Conservation (phyloP, 2,797 vertebrate species). For the Chrysocyon brachyurus region DNA sequence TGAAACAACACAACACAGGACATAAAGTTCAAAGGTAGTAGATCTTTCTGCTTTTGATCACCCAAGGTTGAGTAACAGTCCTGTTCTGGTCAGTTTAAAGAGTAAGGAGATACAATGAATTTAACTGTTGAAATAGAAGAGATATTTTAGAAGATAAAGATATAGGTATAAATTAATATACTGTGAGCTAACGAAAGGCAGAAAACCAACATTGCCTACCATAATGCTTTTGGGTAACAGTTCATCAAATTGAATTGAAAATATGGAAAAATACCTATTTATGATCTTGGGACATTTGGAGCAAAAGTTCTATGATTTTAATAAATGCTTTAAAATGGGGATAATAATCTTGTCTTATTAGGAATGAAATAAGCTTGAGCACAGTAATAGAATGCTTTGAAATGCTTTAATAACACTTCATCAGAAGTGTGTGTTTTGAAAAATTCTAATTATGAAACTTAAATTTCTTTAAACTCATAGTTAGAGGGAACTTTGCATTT, state of each 20-base stretch:
- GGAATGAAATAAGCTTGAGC: background rate
- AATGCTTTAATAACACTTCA: background rate
- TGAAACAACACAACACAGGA: background rate
- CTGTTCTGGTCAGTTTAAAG: background rate
- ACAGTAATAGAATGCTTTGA: background rate
- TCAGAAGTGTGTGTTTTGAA: background rate
- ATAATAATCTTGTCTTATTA: background rate
- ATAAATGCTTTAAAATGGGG: background rate
- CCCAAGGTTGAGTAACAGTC: background rate
- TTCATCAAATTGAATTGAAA: conserved; percentile 2
- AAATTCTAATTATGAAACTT: background rate
- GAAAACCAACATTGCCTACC: background rate
- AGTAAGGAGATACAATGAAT: background rate
- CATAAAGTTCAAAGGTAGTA: background rate
- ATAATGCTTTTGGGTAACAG: background rate
- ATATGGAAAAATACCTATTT: background rate
- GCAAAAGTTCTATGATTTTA: background rate
- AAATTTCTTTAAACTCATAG: background rate
- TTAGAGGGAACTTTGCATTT: background rate
- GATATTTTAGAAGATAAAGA: background rate
- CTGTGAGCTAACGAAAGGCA: background rate
- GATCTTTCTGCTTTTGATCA: background rate
- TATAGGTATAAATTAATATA: background rate
- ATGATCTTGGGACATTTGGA: background rate
- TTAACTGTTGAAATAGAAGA: background rate